These are phyloP conservation scores for Columbina picui DNA, from an alignment of 2,113 vertebrate species.

Conservation along the genomic window DNA sequence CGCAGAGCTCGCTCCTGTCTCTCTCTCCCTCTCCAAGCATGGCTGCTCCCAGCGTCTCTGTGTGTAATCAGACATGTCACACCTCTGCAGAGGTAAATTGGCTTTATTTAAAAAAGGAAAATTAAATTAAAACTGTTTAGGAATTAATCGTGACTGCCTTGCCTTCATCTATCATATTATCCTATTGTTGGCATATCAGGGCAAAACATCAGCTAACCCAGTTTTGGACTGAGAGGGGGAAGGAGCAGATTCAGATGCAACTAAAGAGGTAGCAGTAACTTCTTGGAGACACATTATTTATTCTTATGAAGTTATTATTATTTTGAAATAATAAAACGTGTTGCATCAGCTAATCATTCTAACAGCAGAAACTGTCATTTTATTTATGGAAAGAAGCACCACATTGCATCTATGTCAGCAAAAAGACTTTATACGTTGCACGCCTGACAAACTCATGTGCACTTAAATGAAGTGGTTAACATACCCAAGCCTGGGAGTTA, in stretches of 20 bases:
- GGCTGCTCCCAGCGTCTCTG: neutral
- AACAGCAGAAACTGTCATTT: neutral
- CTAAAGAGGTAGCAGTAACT: neutral
- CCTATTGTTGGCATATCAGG: constrained; percentile 19
- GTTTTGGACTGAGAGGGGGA: neutral
- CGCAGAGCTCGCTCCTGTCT: neutral
- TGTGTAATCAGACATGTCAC: constrained; percentile 73
- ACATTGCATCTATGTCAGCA: neutral
- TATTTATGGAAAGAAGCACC: neutral
- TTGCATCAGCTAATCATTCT: neutral
- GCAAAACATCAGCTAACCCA: constrained; percentile 43
- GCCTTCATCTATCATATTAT: constrained; percentile 70
- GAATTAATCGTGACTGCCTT: constrained; percentile 67
- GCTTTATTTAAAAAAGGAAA: constrained; percentile 74
- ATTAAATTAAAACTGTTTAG: constrained; percentile 75
- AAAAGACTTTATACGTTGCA: neutral
- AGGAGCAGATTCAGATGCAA: neutral
- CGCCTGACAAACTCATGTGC: neutral
- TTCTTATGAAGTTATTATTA: neutral
- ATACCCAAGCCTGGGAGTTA: neutral
- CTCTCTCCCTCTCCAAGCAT: neutral
- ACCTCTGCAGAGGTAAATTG: constrained; percentile 71
- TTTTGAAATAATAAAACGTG: neutral
- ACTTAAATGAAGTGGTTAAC: neutral
- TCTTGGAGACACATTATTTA: neutral